These are phyloP conservation scores for Vanessa cardui DNA, from an alignment of 2,888 invertebrate species.

Conservation along the genomic window DNA sequence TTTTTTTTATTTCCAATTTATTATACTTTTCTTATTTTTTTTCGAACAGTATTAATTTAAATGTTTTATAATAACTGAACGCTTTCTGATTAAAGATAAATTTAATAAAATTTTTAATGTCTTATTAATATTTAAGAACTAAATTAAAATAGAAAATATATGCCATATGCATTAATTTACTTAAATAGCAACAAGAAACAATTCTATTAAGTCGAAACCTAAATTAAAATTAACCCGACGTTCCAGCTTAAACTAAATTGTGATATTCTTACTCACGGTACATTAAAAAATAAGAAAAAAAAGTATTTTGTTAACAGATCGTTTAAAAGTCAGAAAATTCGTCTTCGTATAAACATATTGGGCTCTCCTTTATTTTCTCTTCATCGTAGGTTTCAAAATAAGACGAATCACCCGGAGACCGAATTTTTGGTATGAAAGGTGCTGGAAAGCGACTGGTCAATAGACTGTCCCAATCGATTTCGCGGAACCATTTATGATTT, in stretches of 20 bases:
- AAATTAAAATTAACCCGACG: conserved; percentile 34
- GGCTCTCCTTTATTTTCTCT: conserved; percentile 77
- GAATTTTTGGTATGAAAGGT: conserved; percentile 84
- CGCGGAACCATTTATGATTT: conserved; percentile 94
- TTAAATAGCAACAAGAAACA: conserved; percentile 13
- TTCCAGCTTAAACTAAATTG: conserved; percentile 20
- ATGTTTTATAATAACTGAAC: too few relatives aligned
- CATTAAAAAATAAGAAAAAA: conserved; percentile 10
- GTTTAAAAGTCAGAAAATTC: conserved; percentile 87
- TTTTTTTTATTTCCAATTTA: conserved; percentile 39
- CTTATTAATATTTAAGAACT: neutral
- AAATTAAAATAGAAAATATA: neutral
- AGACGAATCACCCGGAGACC: conserved; percentile 85
- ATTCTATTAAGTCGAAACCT: conserved; percentile 38
- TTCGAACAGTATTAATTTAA: too few relatives aligned
- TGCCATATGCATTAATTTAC: conserved; percentile 13
- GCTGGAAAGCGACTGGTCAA: conserved; percentile 88
- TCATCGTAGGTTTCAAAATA: conserved; percentile 87
- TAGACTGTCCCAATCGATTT: conserved; percentile 93
- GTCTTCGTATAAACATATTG: conserved; percentile 81
- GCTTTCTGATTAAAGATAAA: neutral
- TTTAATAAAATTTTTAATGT: neutral
- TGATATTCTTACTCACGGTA: conserved; percentile 15
- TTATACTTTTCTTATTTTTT: neutral
- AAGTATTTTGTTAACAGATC: neutral